phyloP scores from a whole-genome alignment of 2,797 vertebrate species.

The Eulemur mongoz region DNA sequence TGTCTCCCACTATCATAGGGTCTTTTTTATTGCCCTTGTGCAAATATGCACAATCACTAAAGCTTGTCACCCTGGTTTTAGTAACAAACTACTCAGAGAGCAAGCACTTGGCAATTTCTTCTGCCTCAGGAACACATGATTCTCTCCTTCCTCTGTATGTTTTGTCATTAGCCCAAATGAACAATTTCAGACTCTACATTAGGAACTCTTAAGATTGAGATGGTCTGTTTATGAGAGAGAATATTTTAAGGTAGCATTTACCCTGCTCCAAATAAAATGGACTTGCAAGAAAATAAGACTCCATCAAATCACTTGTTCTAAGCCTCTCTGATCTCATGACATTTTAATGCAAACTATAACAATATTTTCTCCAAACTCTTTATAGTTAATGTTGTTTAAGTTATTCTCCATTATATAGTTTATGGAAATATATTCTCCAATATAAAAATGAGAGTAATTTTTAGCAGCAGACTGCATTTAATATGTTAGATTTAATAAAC shows the following conservation, averaged over 20 bases:
- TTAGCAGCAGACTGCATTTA: slow-evolving; percentile 75
- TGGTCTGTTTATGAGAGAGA: slow-evolving; percentile 32
- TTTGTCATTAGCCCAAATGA: slow-evolving; percentile 16
- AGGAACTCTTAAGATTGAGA: slow-evolving; percentile 1
- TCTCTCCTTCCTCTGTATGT: background rate
- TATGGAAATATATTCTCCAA: slow-evolving; percentile 74
- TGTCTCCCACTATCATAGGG: background rate
- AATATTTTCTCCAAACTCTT: slow-evolving; percentile 69
- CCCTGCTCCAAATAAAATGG: background rate
- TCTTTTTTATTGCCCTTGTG: background rate
- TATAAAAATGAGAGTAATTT: slow-evolving; percentile 71
- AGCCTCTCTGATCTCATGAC: slow-evolving; percentile 64
- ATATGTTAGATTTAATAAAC: slow-evolving; percentile 81
- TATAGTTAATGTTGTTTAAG: slow-evolving; percentile 75
- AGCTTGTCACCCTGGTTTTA: background rate
- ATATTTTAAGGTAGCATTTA: slow-evolving; percentile 35
- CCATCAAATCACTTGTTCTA: slow-evolving; percentile 2
- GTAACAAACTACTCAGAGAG: background rate
- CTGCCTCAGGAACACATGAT: background rate
- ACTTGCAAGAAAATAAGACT: slow-evolving; percentile 38
- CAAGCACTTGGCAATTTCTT: background rate
- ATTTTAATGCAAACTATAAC: slow-evolving; percentile 65
- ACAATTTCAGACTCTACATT: slow-evolving; percentile 30
- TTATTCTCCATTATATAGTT: slow-evolving; percentile 74
- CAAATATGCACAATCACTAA: background rate